Evolutionary conservation across 2,797 vertebrate species (phyloP).

Genomic region (Gouania willdenowi): DNA sequence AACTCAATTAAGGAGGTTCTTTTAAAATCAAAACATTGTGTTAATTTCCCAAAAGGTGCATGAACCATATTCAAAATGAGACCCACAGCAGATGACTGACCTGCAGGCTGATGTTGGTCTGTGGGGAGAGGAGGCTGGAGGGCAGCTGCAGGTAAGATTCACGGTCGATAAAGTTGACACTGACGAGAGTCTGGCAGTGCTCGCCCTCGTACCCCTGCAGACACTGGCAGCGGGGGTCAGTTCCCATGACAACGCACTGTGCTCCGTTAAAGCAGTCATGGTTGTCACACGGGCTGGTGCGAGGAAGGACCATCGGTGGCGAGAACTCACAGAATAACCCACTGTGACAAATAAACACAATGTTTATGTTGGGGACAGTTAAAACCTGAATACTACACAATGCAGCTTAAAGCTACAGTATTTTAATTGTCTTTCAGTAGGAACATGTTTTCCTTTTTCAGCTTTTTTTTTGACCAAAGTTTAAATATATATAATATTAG

Average conservation of each 20-base stretch:
- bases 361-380: too few species aligned
- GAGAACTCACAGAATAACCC: conserved; percentile 94
- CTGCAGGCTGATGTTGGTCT: conserved; percentile 95
- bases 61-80: too few species aligned
- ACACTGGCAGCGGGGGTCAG: conserved; percentile 90
- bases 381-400: too few species aligned
- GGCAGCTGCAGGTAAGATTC: conserved; percentile 93
- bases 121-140: conserved; percentile 80
- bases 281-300: conserved; percentile 94
- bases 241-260: conserved; percentile 85
- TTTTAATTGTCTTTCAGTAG: too few species aligned
- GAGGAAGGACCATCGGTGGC: conserved; percentile 94
- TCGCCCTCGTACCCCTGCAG: conserved; percentile 90
- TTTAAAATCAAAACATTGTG: too few species aligned
- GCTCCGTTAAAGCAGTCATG: conserved; percentile 93
- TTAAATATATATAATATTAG: too few species aligned
- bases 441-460: not conserved
- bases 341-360: conserved; percentile 61
- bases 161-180: conserved; percentile 92
- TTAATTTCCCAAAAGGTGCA: too few species aligned
- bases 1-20: too few species aligned
- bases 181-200: conserved; percentile 89
- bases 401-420: too few species aligned
- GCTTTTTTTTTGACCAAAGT: too few species aligned
- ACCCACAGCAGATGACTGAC: too few species aligned